Base-by-base conservation (phyloP, 30 jellyfish, hydroid and myxozoan genomes). In the Pseudorhiza aurosa region DNA sequence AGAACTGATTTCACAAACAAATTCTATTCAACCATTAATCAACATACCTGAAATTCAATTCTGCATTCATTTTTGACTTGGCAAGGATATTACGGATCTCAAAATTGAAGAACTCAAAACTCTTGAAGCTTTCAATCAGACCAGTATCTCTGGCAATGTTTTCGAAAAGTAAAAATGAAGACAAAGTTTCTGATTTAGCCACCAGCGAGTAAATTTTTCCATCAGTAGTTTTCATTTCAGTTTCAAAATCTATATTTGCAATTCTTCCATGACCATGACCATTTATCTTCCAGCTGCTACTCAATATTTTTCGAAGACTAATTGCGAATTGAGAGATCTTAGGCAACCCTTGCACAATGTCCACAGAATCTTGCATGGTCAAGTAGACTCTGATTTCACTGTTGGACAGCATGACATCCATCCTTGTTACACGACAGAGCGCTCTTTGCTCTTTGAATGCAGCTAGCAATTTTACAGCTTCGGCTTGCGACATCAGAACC, bases 231-330 rank as follows among this genome's bases (percentile, higher is more conserved):
- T 77, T 45, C 29, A 77, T 46, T 17, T 40, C 68, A 4, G 89
- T 77, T 21, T 62, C 56, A 51, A 77, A 77, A 8, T 58, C 81
- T 4, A 65, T 63, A 22, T 45, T 31, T 35, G 89, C 65, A 27
- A 77, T 77, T 18, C 29, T 53, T 0, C 89, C 89, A 25, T 30
- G 68, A 14, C 89, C 89, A 32, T 60, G 80, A 28, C 89, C 89
- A 2, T 25, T 33, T 11, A 77, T 12, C 28, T 44, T 58, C 89
- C 89, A 77, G 60, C 74, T 64, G 7, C 21, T 26, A 0, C 22
- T 45, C 29, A 65, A 17, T 31, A 58, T n/a, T 58, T 65, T 60
- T 35, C 44, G 40, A 29, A 77, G 44, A 15, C 25, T 33, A 25
- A 77, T 60, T 44, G 42, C 33, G 18, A 77, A 77, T 15, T 63